phyloP scores from a whole-genome alignment of 2,113 vertebrate species.

The Fregetta grallaria region DNA sequence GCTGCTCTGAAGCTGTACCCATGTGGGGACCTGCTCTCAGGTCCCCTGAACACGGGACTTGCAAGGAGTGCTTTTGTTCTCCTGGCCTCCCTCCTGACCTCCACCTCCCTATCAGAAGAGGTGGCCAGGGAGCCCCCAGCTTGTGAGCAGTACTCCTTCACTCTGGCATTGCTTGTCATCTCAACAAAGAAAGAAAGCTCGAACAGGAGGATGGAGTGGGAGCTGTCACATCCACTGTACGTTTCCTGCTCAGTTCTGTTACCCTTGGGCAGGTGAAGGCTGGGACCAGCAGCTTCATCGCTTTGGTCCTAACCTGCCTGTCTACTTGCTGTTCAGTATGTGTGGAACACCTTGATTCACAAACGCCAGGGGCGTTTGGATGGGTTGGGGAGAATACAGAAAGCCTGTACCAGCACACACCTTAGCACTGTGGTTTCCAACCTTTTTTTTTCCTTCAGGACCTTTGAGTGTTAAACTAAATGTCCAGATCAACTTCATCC shows the following conservation, averaged over 20 bases:
- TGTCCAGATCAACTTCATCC: not conserved
- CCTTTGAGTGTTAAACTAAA: not conserved
- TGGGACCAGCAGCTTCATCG: not conserved
- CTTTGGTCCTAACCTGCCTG: not conserved
- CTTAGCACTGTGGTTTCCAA: not conserved
- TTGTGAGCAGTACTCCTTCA: not conserved
- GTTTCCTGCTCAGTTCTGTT: not conserved
- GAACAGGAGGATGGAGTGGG: not conserved
- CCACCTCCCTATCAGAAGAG: not conserved
- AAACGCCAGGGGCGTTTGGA: not conserved
- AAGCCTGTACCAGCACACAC: not conserved
- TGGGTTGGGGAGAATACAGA: not conserved
- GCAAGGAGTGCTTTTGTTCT: not conserved
- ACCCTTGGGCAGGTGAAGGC: constrained; percentile 6
- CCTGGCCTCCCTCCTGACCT: not conserved
- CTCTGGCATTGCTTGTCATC: not conserved
- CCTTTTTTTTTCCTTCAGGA: not conserved
- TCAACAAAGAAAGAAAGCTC: not conserved
- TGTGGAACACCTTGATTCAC: not conserved
- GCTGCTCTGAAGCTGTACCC: not conserved
- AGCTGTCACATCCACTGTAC: constrained; percentile 36
- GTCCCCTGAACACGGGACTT: not conserved
- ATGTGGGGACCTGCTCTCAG: not conserved
- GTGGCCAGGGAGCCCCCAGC: not conserved
- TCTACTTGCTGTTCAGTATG: not conserved